Evolutionary conservation across 2,797 vertebrate species (phyloP).

Genomic region (Epinephelus coioides): DNA sequence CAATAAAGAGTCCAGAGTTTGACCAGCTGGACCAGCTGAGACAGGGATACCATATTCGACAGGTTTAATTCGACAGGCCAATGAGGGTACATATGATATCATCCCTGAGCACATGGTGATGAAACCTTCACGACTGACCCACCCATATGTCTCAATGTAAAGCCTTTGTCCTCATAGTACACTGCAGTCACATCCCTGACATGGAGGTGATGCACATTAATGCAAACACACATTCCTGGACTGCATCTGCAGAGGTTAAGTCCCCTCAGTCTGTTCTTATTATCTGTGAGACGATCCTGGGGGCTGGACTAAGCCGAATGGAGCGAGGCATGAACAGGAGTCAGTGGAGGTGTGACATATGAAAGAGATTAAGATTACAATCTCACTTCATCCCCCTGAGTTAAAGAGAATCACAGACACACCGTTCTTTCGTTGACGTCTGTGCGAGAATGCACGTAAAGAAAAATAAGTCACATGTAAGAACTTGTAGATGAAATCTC

Average conservation of each 20-base stretch:
- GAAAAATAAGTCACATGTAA: neutral
- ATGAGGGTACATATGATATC: neutral
- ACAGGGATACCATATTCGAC: neutral
- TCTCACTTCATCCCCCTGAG: constrained; percentile 47
- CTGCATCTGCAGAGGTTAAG: constrained; percentile 56
- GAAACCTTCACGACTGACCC: constrained; percentile 15
- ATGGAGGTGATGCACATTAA: constrained; percentile 39
- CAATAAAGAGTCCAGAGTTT: no score
- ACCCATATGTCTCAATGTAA: constrained; percentile 19
- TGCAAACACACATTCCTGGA: constrained; percentile 52
- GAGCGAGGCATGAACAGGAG: constrained; percentile 37
- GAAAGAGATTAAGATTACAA: constrained; percentile 69
- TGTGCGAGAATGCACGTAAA: neutral
- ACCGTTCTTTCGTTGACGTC: neutral
- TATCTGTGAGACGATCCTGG: constrained; percentile 48
- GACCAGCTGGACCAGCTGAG: neutral
- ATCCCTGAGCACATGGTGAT: constrained; percentile 30
- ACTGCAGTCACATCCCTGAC: constrained; percentile 33
- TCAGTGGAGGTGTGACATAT: constrained; percentile 57
- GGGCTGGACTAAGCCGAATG: constrained; percentile 33
- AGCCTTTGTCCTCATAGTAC: constrained; percentile 12
- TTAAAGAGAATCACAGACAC: constrained; percentile 19
- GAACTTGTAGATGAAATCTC: neutral
- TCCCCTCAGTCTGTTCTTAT: constrained; percentile 47
- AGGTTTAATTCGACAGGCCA: constrained; percentile 12